These are phyloP conservation scores for Ceyx margarethae DNA, from an alignment of 2,113 vertebrate genomes.

Conservation along the genomic window DNA sequence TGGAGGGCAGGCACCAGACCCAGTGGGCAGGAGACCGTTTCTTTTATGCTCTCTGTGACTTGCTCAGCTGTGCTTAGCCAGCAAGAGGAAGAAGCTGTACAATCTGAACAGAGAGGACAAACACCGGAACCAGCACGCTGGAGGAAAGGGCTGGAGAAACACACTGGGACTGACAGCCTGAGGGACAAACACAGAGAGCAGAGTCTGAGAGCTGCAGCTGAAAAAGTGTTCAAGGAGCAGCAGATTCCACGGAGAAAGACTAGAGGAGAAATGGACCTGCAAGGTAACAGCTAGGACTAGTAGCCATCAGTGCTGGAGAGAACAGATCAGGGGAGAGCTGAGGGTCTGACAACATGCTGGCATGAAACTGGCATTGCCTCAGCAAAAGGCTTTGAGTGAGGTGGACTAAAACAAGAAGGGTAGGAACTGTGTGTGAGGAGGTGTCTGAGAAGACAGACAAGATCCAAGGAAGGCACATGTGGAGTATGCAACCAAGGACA, in stretches of 20 bases:
- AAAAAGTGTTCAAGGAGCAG: neutral
- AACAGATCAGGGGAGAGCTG: neutral
- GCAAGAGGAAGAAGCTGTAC: neutral
- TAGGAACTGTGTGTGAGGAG: neutral
- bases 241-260: neutral
- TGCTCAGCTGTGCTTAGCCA: rapidly evolving
- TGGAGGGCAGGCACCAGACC: neutral
- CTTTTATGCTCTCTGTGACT: neutral
- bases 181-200: neutral
- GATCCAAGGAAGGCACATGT: neutral
- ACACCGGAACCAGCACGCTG: neutral
- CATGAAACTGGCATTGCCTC: neutral
- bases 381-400: neutral
- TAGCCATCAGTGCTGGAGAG: neutral
- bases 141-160: constrained; percentile 35
- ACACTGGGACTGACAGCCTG: neutral
- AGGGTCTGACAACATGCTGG: neutral
- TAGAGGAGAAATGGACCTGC: neutral
- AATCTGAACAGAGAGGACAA: neutral
- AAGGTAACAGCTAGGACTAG: neutral
- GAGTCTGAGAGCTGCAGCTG: neutral
- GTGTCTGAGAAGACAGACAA: neutral
- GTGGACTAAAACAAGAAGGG: neutral
- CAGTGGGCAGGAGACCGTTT: neutral
- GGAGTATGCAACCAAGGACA: neutral